These are phyloP conservation scores for Rhodeus uyekii DNA, from an alignment of 2,797 vertebrate species.

Conservation along the genomic window DNA sequence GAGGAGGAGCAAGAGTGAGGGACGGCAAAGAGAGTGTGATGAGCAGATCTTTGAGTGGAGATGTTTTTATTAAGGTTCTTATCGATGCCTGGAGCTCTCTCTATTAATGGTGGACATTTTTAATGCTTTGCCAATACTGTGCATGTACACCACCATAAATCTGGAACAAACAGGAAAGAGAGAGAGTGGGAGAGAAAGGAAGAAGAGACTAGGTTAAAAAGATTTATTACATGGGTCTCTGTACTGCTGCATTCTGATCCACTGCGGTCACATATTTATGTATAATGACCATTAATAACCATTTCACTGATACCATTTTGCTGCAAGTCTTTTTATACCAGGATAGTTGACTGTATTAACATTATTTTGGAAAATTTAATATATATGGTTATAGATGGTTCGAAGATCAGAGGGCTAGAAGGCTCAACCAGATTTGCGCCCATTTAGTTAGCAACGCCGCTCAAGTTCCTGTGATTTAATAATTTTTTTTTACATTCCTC, in stretches of 20 bases:
- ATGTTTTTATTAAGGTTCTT: constrained; percentile 85
- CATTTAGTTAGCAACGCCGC: fast-evolving
- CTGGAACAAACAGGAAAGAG: constrained; percentile 68
- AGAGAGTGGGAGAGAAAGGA: constrained; percentile 54
- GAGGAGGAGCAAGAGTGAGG: constrained; percentile 54
- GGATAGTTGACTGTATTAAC: constrained; percentile 3
- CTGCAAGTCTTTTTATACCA: not conserved
- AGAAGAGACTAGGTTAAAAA: constrained; percentile 18
- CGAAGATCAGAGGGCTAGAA: too few relatives aligned
- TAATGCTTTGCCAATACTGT: constrained; percentile 83
- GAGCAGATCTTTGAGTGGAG: constrained; percentile 72
- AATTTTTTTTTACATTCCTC: too few relatives aligned
- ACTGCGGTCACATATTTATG: not conserved
- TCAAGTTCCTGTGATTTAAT: too few relatives aligned
- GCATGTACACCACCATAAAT: constrained; percentile 77
- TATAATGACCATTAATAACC: not conserved
- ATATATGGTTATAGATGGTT: too few relatives aligned
- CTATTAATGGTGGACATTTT: constrained; percentile 83
- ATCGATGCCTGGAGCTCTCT: constrained; percentile 77
- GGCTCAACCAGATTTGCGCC: too few relatives aligned
- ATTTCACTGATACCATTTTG: not conserved
- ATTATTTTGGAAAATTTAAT: not conserved
- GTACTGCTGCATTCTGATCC: not conserved
- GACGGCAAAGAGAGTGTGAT: constrained; percentile 58
- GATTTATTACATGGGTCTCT: constrained; percentile 1